Evolutionary conservation across 2,797 vertebrate genomes (phyloP).

Genomic region (Cyprinella venusta): DNA sequence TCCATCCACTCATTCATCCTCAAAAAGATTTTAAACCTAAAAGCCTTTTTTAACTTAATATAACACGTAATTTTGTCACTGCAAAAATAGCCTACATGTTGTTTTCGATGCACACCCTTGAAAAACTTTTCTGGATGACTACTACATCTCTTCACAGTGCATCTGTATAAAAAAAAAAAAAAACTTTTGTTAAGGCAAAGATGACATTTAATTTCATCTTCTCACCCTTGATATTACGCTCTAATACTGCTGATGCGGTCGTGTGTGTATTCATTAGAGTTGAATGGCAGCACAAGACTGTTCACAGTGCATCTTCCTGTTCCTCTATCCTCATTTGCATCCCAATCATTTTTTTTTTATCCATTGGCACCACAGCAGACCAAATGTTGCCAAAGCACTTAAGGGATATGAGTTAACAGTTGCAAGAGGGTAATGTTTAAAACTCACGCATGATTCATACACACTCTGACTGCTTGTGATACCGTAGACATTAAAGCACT

Average conservation of each 20-base stretch:
- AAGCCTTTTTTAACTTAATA: background rate
- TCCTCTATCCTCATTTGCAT: slow-evolving; percentile 61
- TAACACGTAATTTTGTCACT: background rate
- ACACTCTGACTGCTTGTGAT: slow-evolving; percentile 75
- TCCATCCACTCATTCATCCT: background rate
- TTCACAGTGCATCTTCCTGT: slow-evolving; percentile 62
- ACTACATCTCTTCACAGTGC: slow-evolving; percentile 1
- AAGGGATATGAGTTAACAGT: slow-evolving; percentile 79
- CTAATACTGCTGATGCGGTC: slow-evolving; percentile 19
- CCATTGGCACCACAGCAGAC: slow-evolving; percentile 79
- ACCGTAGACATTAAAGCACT: slow-evolving; percentile 69
- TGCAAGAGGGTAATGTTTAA: slow-evolving; percentile 82
- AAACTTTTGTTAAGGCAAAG: slow-evolving; percentile 36
- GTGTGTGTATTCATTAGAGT: slow-evolving; percentile 14
- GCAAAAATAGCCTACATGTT: no score
- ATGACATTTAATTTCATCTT: slow-evolving; percentile 47
- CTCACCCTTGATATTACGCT: slow-evolving; percentile 38
- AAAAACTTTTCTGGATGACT: slow-evolving; percentile 2
- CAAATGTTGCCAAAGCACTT: slow-evolving; percentile 86
- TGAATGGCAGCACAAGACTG: background rate
- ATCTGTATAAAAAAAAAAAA: slow-evolving; percentile 35
- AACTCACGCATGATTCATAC: slow-evolving; percentile 71
- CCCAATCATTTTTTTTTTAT: slow-evolving; percentile 79
- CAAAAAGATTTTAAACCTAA: background rate
- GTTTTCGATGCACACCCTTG: background rate